Evolutionary conservation across 1,140 invertebrate species (phyloP), one percentile per base, ranked within the genome.

Genomic region (Centruroides sculpturatus): DNA sequence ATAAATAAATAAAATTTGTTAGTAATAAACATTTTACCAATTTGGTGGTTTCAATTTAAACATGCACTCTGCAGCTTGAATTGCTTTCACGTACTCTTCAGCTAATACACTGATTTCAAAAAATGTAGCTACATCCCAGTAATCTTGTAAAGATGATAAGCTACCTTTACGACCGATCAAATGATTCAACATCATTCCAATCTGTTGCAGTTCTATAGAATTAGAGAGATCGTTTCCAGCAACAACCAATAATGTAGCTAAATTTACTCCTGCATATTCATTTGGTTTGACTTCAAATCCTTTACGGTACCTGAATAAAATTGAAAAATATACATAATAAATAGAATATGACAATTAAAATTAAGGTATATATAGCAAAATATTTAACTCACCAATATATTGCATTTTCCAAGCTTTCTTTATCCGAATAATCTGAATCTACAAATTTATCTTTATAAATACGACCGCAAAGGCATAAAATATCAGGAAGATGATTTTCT

Each of bases 401-500:
- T 36, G 96, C 95, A 77, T 88, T 85, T 46, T 87, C 81, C 59
- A 99, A 78, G 70, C 90, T 92, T 36, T 88, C 85, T 69, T 83
- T 80, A 72, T 99, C 94, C 1, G 81, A 82, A 71, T 95, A 94
- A 65, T 87, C 82, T 49, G 91, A 95, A 77, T 98, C 93, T 23
- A 97, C 90, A 77, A 98, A 99, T 72, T 89, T 94, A 75, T 99
- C 96, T 76, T 99, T 99, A 73, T 98, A 98, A 71, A 99, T 98
- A 60, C 96, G 81, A 2, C 96, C 96, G 75, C 94, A 98, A 3
- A 99, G 79, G 71, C 97, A 98, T n/a, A 99, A 74, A 83, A 98
- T 94, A 74, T 99, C 97, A 11, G 80, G 76, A 70, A 93, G 89
- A 71, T 89, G 83, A 73, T 94, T 93, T 74, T 95, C 91, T 73